Evolutionary conservation across 2,113 vertebrate species (phyloP), one percentile per base, ranked within the genome.

Genomic region (Trochalopteron elliotii): DNA sequence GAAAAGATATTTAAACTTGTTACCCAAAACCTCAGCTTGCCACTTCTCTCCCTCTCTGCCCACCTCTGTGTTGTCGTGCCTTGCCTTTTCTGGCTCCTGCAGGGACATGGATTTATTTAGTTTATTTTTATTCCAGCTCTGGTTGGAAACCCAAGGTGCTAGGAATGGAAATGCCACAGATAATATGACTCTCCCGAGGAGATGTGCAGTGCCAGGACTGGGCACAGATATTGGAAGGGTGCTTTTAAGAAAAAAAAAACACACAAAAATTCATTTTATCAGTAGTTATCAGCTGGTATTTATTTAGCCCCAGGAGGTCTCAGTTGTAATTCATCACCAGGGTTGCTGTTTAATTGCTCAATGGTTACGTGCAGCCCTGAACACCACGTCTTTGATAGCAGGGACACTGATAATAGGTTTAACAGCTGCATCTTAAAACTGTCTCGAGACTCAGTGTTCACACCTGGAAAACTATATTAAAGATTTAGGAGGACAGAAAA

Each of bases 361-460:
- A 56, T 60, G 55, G 83, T 86, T 90, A 94, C 55, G 31, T 87
- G 70, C 94, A 97, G 93, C 92, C 96, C 93, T 93, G 94, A 96
- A 84, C 94, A 82, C 49, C 56, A n/a, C 1, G 72, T 60, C 42
- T 92, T 92, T 89, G 96, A 92, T 93, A 96, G 75, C 82, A 74
- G 76, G 8, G 17, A 96, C 5, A 14, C n/a, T 76, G 89, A 94
- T 96, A 94, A 92, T 71, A 57, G 77, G 57, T 87, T 96, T 94
- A 87, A 87, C 94, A 96, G 94, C 94, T 95, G 94, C 72, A 60
- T 93, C 96, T 92, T 87, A 82, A 92, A 81, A 75, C 55, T 57
- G 69, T 61, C 72, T 82, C 72, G 27, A 91, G 80, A 44, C 37
- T 74, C 76, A 25, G 44, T 20, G 37, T 65, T 92, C 69, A 79